Evolutionary conservation across 2,888 invertebrate genomes (phyloP), one percentile per base, ranked within the genome.

Genomic region (Melinaea marsaeus): DNA sequence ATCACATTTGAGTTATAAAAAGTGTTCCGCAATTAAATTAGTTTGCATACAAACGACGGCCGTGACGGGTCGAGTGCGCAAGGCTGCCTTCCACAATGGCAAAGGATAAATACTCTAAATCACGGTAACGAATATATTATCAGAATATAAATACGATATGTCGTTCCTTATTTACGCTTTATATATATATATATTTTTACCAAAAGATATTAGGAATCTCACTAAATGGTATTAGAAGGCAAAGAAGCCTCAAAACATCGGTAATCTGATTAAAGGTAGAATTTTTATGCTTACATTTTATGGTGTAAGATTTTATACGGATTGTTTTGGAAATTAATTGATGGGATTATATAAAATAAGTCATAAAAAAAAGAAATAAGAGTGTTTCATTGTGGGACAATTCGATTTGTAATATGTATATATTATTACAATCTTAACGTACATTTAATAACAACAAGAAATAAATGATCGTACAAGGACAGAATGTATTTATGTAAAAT

Each of bases 21-120:
- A 71, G 70, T 55, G 71, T 80, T 82, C 82, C 82, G 80, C 71
- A 76, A 79, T 78, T 72, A 82, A 76, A 78, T 77, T 64, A 67
- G 68, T 74, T 75, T 72, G 73, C 71, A 77, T 72, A 75, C 73
- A 73, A 74, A 72, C 68, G 68, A 64, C 58, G 71, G 57, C 72
- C 73, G 64, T 72, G 71, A 68, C 67, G 62, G 58, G 60, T 65
- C 71, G 73, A 72, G 68, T 70, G 71, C 69, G 70, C 69, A 55
- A 69, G 55, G 62, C 56, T 62, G 66, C 65, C 64, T 68, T 70
- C 64, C 67, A 63, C 59, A 65, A 51, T 57, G 63, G n/a, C 58
- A 56, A 48, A 63, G 60, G 64, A 55, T 63, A 60, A 46, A 62
- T 58, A 57, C 58, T 33, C 58, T 65, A 32, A 60, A 61, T 58